These are phyloP conservation scores for Halictus ligatus DNA, from an alignment of 2,888 invertebrate species.

Conservation along the genomic window DNA sequence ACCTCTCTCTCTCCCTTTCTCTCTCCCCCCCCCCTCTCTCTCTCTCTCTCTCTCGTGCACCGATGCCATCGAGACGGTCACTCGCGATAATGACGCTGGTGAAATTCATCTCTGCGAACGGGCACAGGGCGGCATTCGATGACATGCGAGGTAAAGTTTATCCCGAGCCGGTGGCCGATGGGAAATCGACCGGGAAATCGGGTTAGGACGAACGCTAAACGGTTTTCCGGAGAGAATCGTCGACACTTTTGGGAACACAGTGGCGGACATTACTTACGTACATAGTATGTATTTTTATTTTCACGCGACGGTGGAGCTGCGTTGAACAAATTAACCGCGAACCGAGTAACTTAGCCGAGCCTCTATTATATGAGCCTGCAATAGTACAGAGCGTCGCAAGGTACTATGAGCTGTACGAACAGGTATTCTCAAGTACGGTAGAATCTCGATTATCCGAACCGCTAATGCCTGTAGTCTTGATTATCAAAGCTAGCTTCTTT, in stretches of 20 bases:
- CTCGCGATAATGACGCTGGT: conserved; percentile 31
- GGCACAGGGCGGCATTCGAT: not conserved
- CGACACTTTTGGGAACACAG: not conserved
- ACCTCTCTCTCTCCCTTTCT: not conserved
- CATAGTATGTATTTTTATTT: too few species aligned
- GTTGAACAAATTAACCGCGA: too few species aligned
- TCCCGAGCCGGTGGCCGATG: not conserved
- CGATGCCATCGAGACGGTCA: conserved; percentile 29
- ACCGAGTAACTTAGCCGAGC: too few species aligned
- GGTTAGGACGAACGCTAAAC: not conserved
- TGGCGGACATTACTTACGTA: not conserved
- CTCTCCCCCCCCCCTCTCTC: too few species aligned
- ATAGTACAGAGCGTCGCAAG: too few species aligned
- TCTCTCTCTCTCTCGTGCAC: not conserved
- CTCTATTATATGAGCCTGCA: too few species aligned
- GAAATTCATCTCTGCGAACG: conserved; percentile 12
- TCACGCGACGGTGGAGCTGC: too few species aligned
- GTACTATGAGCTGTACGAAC: too few species aligned
- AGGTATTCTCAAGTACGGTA: too few species aligned
- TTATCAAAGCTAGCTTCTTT: too few species aligned
- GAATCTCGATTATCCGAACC: too few species aligned
- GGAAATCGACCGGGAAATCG: conserved; percentile 22
- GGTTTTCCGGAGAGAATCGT: not conserved
- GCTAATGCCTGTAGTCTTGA: too few species aligned
- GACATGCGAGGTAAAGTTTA: not conserved